Evolutionary conservation across 1,140 invertebrate genomes (phyloP).

Genomic region (Dreissena rostriformis): DNA sequence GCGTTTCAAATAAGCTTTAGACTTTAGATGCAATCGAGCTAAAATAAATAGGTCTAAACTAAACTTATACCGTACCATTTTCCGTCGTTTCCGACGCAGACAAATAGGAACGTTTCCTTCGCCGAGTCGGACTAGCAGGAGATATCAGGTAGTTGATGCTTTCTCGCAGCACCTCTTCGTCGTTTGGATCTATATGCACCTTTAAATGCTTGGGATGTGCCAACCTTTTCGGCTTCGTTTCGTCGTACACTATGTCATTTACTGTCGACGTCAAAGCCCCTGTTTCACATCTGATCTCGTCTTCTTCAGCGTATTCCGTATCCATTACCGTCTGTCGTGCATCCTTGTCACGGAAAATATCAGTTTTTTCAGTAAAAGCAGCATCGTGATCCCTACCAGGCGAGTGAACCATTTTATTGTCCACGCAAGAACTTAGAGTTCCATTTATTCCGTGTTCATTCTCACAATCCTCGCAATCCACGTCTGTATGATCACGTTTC

Average conservation of each 20-base stretch:
- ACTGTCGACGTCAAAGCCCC: too few species aligned
- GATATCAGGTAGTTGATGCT: slow-evolving; percentile 42
- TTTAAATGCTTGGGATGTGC: background rate
- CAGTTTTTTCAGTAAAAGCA: background rate
- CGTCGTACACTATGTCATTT: slow-evolving; percentile 44
- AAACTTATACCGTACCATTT: background rate
- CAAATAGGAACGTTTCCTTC: slow-evolving; percentile 1
- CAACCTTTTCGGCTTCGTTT: slow-evolving; percentile 44
- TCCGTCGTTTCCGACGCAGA: background rate
- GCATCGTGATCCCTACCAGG: too few species aligned
- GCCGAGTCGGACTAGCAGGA: slow-evolving; percentile 12
- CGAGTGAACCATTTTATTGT: too few species aligned
- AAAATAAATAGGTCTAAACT: too few species aligned
- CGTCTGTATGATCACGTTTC: background rate
- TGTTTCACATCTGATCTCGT: background rate
- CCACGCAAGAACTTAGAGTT: background rate
- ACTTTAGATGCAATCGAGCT: background rate
- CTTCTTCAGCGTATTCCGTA: background rate
- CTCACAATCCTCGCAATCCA: background rate
- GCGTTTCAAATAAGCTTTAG: background rate
- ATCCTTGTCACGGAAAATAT: background rate
- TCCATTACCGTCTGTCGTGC: background rate
- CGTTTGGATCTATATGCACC: background rate
- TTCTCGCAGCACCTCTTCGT: slow-evolving; percentile 5
- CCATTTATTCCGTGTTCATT: background rate